Conservation (phyloP, 2,113 vertebrate species). For the Silurus meridionalis region DNA sequence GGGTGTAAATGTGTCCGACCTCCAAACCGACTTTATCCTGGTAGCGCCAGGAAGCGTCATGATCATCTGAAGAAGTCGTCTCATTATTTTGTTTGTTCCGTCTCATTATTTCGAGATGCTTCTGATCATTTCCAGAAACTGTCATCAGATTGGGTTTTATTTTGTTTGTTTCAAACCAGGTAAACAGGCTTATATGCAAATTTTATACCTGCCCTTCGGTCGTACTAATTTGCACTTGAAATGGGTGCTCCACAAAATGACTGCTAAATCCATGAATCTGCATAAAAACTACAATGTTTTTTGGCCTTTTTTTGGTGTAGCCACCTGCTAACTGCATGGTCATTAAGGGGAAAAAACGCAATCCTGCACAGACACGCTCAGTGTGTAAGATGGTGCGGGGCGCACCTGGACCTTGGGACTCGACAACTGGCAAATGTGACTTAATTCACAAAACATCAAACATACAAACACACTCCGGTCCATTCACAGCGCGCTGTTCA, state of each 20-base stretch:
- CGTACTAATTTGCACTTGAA: not conserved
- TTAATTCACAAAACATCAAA: not conserved
- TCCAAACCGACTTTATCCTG: not conserved
- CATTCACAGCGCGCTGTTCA: not conserved
- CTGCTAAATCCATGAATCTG: not conserved
- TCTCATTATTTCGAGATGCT: not conserved
- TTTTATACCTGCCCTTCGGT: conserved; percentile 1
- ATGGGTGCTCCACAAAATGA: not conserved
- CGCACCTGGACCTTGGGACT: not conserved
- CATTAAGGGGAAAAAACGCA: not conserved
- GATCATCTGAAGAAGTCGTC: not conserved
- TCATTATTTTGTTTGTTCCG: not conserved
- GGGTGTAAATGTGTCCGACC: not conserved
- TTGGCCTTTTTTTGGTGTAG: not conserved
- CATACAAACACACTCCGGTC: not conserved
- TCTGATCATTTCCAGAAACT: not conserved
- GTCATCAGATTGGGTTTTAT: not conserved
- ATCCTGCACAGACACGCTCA: not conserved
- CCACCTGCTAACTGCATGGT: not conserved
- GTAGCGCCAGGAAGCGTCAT: not conserved
- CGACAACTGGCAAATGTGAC: not conserved
- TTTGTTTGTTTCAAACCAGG: not conserved
- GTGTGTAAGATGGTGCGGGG: not conserved
- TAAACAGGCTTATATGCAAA: not conserved
- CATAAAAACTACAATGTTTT: not conserved